These are phyloP conservation scores for Agrochola litura DNA, from an alignment of 2,888 invertebrate species.

Conservation along the genomic window DNA sequence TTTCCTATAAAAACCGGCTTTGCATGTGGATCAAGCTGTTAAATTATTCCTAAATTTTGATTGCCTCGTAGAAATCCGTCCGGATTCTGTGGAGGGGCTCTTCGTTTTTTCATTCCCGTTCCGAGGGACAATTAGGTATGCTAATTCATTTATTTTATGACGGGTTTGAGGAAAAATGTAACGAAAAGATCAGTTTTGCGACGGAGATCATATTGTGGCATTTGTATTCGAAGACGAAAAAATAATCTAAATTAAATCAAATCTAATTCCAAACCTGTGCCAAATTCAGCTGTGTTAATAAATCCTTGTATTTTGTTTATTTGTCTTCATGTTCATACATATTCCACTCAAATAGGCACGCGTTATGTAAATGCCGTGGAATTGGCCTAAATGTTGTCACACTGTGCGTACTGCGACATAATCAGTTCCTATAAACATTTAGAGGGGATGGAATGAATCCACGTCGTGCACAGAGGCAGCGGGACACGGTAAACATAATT, in stretches of 20 bases:
- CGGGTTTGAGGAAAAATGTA: constrained; percentile 79
- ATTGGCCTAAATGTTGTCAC: constrained; percentile 62
- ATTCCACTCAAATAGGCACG: constrained; percentile 56
- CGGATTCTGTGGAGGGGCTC: constrained; percentile 79
- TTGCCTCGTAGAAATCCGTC: constrained; percentile 84
- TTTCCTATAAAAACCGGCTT: constrained; percentile 77
- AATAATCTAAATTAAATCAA: constrained; percentile 50
- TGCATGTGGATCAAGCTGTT: constrained; percentile 83
- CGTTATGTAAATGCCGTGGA: constrained; percentile 59
- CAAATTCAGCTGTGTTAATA: constrained; percentile 47
- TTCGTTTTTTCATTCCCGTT: constrained; percentile 84
- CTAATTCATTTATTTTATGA: constrained; percentile 88
- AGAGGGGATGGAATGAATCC: constrained; percentile 74
- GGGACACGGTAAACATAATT: constrained; percentile 85
- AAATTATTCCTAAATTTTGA: constrained; percentile 87
- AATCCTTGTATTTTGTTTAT: constrained; percentile 50
- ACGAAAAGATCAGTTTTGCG: constrained; percentile 79
- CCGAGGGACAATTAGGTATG: constrained; percentile 87
- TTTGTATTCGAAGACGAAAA: constrained; percentile 51
- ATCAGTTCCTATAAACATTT: constrained; percentile 75
- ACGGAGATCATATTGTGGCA: constrained; percentile 73
- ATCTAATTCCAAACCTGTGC: constrained; percentile 37
- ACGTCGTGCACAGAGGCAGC: constrained; percentile 69
- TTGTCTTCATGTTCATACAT: constrained; percentile 54
- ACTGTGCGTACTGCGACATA: constrained; percentile 65